Conservation (phyloP, 2,797 vertebrate genomes). For the Champsocephalus gunnari region DNA sequence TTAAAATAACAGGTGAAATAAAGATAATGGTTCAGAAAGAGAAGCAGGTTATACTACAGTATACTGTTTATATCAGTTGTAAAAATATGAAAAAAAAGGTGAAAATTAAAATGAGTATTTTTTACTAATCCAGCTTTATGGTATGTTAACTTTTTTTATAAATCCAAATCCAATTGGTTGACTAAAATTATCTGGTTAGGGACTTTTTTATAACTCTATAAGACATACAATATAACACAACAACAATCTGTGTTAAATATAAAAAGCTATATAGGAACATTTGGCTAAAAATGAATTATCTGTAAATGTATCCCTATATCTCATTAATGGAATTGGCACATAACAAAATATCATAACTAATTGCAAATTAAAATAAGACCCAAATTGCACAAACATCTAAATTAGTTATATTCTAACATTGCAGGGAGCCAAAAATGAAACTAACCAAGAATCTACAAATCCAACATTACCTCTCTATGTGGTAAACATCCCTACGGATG, state of each 20-base stretch:
- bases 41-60: not conserved
- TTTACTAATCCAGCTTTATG: too few relatives aligned
- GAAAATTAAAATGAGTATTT: not conserved
- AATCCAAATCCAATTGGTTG: not conserved
- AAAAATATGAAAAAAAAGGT: not conserved
- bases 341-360: not conserved
- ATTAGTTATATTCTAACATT: not conserved
- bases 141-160: not conserved
- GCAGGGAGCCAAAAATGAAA: not conserved
- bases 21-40: not conserved
- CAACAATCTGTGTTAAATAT: not conserved
- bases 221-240: too few relatives aligned
- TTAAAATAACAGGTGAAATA: slow-evolving; percentile 6
- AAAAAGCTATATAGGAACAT: not conserved
- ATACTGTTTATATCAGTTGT: not conserved
- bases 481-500: slow-evolving; percentile 8
- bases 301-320: not conserved
- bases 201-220: not conserved
- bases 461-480: not conserved
- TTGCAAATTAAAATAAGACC: not conserved
- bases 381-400: not conserved
- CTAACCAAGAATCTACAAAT: not conserved
- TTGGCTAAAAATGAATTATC: not conserved
- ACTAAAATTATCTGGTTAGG: not conserved
- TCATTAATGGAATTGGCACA: not conserved